phyloP scores from a whole-genome alignment of 2,888 invertebrate genomes.

The Poecilobothrus nobilitatus region DNA sequence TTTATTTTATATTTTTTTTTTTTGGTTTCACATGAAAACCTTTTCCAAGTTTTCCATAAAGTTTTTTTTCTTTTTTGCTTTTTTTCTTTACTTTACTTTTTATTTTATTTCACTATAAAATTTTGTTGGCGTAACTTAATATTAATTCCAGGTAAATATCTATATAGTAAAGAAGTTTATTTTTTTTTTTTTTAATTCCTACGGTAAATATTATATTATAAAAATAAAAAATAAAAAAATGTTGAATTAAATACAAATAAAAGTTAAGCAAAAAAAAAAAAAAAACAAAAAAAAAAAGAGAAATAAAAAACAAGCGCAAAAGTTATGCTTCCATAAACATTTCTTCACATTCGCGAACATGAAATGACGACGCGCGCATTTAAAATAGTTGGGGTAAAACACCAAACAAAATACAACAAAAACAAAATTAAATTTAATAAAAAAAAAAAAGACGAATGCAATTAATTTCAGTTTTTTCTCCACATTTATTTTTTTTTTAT shows the following conservation, averaged over 20 bases:
- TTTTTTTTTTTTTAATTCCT: background rate
- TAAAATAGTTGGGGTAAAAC: background rate
- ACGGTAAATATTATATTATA: background rate
- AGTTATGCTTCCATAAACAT: constrained; percentile 25
- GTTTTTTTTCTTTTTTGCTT: no score
- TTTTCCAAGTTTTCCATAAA: background rate
- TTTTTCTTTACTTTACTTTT: no score
- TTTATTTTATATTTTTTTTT: background rate
- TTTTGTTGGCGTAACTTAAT: background rate
- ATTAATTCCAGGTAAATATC: background rate
- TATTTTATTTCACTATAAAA: background rate
- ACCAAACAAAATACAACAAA: no score
- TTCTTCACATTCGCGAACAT: constrained; percentile 15
- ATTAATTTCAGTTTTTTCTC: background rate
- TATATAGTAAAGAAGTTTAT: background rate
- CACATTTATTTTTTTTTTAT: background rate
- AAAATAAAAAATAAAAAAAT: background rate
- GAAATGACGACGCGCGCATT: background rate
- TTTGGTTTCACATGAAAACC: background rate
- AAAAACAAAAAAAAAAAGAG: background rate
- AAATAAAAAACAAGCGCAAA: constrained; percentile 9
- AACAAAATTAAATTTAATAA: no score
- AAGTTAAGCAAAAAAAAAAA: background rate
- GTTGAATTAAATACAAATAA: background rate
- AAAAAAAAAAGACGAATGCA: background rate